Evolutionary conservation across 2,888 invertebrate species (phyloP).

Genomic region (Thereva unica): DNA sequence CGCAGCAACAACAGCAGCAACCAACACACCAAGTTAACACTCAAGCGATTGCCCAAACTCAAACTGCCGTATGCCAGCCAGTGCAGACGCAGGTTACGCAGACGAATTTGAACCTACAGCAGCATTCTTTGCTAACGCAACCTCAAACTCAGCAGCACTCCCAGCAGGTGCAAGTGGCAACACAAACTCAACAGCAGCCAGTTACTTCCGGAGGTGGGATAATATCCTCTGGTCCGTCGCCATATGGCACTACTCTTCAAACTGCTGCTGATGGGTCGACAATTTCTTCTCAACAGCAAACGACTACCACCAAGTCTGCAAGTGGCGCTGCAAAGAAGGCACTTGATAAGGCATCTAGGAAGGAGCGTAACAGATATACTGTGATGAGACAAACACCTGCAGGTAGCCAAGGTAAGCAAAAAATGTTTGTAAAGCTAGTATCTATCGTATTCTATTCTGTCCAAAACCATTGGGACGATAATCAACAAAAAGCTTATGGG

Average conservation of each 20-base stretch:
- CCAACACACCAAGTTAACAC: slow-evolving; percentile 36
- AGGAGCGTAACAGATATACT: slow-evolving; percentile 56
- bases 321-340: slow-evolving; percentile 57
- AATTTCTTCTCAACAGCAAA: slow-evolving; percentile 46
- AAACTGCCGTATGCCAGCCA: slow-evolving; percentile 35
- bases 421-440: too few relatives aligned
- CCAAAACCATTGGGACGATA: too few relatives aligned
- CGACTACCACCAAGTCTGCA: slow-evolving; percentile 45
- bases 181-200: slow-evolving; percentile 63
- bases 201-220: slow-evolving; percentile 18
- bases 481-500: too few relatives aligned
- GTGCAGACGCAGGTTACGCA: slow-evolving; percentile 50
- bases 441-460: too few relatives aligned
- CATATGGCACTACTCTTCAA: slow-evolving; percentile 49
- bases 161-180: slow-evolving; percentile 52
- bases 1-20: slow-evolving; percentile 48
- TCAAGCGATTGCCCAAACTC: slow-evolving; percentile 35
- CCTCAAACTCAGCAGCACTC: slow-evolving; percentile 41
- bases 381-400: slow-evolving; percentile 56
- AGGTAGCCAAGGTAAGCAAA: slow-evolving; percentile 55
- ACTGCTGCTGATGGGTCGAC: slow-evolving; percentile 47
- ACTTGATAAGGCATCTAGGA: slow-evolving; percentile 58
- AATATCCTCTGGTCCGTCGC: slow-evolving; percentile 46
- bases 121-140: slow-evolving; percentile 50
- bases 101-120: slow-evolving; percentile 52